Base-by-base conservation (phyloP, 2,888 invertebrate genomes). In the Piscicola geometra region DNA sequence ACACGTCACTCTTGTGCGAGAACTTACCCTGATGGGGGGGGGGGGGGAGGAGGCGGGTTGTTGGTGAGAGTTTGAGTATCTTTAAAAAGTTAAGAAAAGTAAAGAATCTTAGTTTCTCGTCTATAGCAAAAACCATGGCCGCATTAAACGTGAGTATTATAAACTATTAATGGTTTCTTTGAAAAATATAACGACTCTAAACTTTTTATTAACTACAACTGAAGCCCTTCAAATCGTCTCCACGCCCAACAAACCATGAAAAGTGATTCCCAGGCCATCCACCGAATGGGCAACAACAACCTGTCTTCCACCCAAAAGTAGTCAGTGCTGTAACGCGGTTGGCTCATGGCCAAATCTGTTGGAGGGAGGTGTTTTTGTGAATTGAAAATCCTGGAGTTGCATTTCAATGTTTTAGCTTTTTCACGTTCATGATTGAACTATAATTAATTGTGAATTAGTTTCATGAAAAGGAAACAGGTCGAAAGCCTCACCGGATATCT, bases 201-300 rank as follows among this genome's bases (percentile, higher is more conserved):
- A n/a, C n/a, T n/a, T n/a, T n/a, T n/a, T n/a, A n/a, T n/a, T n/a
- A n/a, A n/a, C n/a, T n/a, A n/a, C n/a, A n/a, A n/a, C n/a, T n/a
- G n/a, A n/a, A n/a, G n/a, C n/a, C n/a, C n/a, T n/a, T n/a, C n/a
- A n/a, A n/a, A n/a, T n/a, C n/a, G n/a, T n/a, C n/a, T n/a, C n/a
- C n/a, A n/a, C n/a, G n/a, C n/a, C n/a, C n/a, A n/a, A 76, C 79
- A 80, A 76, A 85, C 85, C 82, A 85, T 79, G 79, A 92, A 89
- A 76, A 92, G 89, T 0, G 91, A 90, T 85, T 93, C 93, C 92
- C 93, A 93, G 0, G 93, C 91, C 88, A 93, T 93, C 93, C 93
- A 93, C 70, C 94, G 89, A 75, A 94, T 89, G 0, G 94, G 94
- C 80, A 94, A 86, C 73, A 93, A 93, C 93, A 75, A 94, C 88